Conservation (phyloP, 2,113 vertebrate species). For the Glaucomys volans region DNA sequence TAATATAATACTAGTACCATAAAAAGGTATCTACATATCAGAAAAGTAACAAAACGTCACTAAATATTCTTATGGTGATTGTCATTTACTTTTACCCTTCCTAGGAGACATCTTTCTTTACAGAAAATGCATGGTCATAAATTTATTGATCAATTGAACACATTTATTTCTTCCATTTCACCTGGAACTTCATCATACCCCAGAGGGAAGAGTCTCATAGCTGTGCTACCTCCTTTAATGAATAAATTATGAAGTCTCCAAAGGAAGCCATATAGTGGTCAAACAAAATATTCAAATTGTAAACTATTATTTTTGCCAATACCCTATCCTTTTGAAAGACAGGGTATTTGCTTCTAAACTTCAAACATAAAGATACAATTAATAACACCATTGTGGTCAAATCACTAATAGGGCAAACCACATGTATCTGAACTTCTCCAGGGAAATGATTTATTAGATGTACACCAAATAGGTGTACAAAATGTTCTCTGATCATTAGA, state of each 20-base stretch:
- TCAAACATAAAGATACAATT: neutral
- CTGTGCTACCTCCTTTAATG: neutral
- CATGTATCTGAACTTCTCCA: neutral
- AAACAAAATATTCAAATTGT: constrained; percentile 7
- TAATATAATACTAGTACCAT: neutral
- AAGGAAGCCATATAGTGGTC: neutral
- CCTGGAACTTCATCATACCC: neutral
- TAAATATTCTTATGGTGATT: neutral
- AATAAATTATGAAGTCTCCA: constrained; percentile 21
- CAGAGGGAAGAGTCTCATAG: neutral
- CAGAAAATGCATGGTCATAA: neutral
- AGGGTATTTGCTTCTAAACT: neutral
- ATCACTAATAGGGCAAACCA: neutral
- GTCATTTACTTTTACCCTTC: neutral
- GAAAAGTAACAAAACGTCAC: neutral
- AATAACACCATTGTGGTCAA: neutral
- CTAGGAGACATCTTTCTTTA: neutral
- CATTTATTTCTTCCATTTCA: constrained; percentile 8
- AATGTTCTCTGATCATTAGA: neutral
- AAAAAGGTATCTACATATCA: neutral
- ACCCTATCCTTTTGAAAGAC: neutral
- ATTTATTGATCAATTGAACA: neutral
- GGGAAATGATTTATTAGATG: neutral
- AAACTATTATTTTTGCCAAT: neutral
- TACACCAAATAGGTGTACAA: neutral